Base-by-base conservation (phyloP, 2,888 invertebrate genomes). In the Cheilosia vulpina region DNA sequence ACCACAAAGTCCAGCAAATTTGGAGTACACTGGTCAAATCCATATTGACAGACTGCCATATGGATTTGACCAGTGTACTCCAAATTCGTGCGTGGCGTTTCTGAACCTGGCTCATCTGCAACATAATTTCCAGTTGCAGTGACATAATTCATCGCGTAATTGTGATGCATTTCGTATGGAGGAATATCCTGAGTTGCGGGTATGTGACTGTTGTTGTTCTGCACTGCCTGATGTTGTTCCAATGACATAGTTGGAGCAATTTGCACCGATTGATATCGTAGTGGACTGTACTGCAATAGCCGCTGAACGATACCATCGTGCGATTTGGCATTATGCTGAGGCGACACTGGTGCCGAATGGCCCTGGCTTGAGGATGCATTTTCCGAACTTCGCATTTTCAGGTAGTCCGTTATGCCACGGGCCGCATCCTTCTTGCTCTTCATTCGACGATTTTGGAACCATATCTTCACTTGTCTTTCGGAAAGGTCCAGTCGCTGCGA, bases 401-500 rank as follows among this genome's bases (percentile, higher is more conserved):
- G 17, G 53, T 72, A 72, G 17, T 81, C 76, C 38, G 79, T 76
- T 1, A 84, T 34, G 4, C 84, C 84, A 7, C 84, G 58, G n/a
- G 50, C 27, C 38, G 66, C 66, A 38, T 90, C 90, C 77, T 90
- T 90, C 58, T 96, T 96, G 94, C 94, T 95, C 90, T 96, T 96
- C 96, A 96, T 96, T 45, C 96, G 93, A 43, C 96, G 94, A 92
- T 96, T 96, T 91, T 96, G 96, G 90, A 97, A 96, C 96, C 96
- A 96, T 89, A 96, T 96, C 92, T 96, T 96, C 87, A 96, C 96
- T 93, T 97, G 97, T 87, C 97, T 93, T 90, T 97, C 97, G 53
- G 96, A 96, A 77, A 99, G 94, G 90, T 96, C 96, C 91, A 99
- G 94, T 87, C 97, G 96, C 92, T 98, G 98, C 6, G 98, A 98